Evolutionary conservation across 1,140 invertebrate genomes (phyloP).

Genomic region (Drosophila gunungcola): DNA sequence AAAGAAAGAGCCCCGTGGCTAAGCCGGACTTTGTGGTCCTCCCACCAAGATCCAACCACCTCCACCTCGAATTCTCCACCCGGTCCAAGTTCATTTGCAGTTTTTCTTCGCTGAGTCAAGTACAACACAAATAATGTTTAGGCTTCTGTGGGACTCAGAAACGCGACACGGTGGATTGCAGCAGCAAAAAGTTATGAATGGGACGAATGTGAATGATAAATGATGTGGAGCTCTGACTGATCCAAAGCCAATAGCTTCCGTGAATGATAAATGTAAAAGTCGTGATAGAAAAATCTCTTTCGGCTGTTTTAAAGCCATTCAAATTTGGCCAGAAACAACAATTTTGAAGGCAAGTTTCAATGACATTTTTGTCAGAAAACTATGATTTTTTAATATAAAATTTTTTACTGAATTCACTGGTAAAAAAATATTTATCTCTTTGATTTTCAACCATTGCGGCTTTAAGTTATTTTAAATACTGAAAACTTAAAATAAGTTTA

Average conservation of each 20-base stretch:
- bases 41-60: neutral
- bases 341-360: neutral
- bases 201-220: constrained; percentile 21
- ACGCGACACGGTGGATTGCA: neutral
- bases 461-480: no score
- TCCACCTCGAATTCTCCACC: constrained; percentile 7
- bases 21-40: constrained; percentile 51
- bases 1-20: constrained; percentile 26
- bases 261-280: constrained; percentile 16
- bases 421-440: no score
- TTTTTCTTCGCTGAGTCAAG: constrained; percentile 53
- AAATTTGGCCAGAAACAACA: neutral
- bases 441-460: no score
- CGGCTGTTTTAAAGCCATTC: constrained; percentile 6
- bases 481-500: no score
- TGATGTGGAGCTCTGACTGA: constrained; percentile 21
- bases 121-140: constrained; percentile 46
- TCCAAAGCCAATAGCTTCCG: constrained; percentile 15
- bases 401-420: no score
- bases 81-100: constrained; percentile 69
- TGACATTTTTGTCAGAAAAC: neutral
- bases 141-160: constrained; percentile 18
- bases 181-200: constrained; percentile 25
- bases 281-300: constrained; percentile 5
- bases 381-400: no score